Base-by-base conservation (phyloP, 2,113 vertebrate genomes). In the Mugil cephalus region DNA sequence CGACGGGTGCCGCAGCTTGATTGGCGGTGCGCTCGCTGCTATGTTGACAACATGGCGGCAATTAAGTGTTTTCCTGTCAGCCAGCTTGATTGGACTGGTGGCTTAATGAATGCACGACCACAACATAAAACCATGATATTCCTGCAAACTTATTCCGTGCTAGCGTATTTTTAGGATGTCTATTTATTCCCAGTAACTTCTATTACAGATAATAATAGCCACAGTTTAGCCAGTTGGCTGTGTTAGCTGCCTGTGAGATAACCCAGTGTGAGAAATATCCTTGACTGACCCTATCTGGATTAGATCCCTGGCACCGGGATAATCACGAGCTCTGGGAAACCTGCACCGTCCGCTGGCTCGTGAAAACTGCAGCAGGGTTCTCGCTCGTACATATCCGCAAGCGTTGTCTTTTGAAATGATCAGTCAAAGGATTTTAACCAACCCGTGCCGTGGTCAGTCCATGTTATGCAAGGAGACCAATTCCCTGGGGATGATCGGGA, bases 401-500 rank as follows among this genome's bases (percentile, higher is more conserved):
- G 62, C 53, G 1, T 35, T 74, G 59, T 48, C 85, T n/a, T 83
- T 80, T 89, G 81, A 83, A 87, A 71, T 30, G 24, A 82, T 68
- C 39, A 66, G 74, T 78, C 80, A 82, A 83, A 84, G 80, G 83
- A 79, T 82, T 82, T 78, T 75, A n/a, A 67, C 71, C 58, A 45
- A 36, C 56, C 48, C 9, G 10, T 38, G 68, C 70, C 74, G 70
- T 43, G 77, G 74, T 79, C 59, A 18, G 65, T 52, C 59, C 59
- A 34, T 50, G 55, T 85, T 87, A 71, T 39, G 24, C 75, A 69
- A 82, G 24, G 69, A 24, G 50, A 40, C 58, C 59, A 89, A 90
- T 92, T 93, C 92, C 89, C 89, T 61, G 62, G 91, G 89, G 92
- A 93, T 80, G 77, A 77, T 81, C 10, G 38, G 79, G 73, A 84